phyloP scores from a whole-genome alignment of 2,113 vertebrate species.

The Mirza zaza region DNA sequence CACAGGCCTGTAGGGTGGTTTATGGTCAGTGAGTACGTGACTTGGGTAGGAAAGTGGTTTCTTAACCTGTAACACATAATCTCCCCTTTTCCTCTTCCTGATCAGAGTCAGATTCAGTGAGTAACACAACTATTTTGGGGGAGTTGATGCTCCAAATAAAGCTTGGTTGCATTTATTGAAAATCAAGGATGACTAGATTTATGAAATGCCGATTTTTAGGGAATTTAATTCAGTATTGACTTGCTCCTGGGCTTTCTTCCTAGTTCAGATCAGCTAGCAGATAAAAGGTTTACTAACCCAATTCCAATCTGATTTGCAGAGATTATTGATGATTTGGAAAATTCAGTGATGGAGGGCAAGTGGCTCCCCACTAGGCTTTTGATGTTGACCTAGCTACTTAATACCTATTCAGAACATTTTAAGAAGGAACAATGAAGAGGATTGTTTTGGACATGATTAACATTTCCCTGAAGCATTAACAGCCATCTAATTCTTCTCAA shows the following conservation, averaged over 20 bases:
- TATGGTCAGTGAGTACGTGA: not conserved
- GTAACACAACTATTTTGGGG: not conserved
- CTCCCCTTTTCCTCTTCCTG: not conserved
- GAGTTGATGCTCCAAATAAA: not conserved
- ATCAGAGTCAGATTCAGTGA: not conserved
- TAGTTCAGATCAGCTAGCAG: conserved; percentile 33
- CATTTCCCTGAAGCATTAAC: not conserved
- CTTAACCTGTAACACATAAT: not conserved
- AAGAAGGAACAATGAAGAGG: not conserved
- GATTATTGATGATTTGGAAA: not conserved
- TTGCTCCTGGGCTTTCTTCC: not conserved
- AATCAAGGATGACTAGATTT: not conserved
- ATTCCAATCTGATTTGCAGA: not conserved
- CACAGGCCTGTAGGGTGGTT: not conserved
- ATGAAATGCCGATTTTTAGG: conserved; percentile 34
- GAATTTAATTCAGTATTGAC: conserved; percentile 35
- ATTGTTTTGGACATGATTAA: not conserved
- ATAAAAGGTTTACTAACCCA: conserved; percentile 8
- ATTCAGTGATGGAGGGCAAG: not conserved
- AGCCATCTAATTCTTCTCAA: not conserved
- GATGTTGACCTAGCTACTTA: not conserved
- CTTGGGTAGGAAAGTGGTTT: not conserved
- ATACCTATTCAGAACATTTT: not conserved
- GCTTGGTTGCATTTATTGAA: not conserved
- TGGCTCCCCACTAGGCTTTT: not conserved